A percentile compares a stretch with the other conserved stretches of the same genome.
Evolutionary conservation across 2,113 vertebrate species (phyloP).

Genomic region (Leptosomus discolor): DNA sequence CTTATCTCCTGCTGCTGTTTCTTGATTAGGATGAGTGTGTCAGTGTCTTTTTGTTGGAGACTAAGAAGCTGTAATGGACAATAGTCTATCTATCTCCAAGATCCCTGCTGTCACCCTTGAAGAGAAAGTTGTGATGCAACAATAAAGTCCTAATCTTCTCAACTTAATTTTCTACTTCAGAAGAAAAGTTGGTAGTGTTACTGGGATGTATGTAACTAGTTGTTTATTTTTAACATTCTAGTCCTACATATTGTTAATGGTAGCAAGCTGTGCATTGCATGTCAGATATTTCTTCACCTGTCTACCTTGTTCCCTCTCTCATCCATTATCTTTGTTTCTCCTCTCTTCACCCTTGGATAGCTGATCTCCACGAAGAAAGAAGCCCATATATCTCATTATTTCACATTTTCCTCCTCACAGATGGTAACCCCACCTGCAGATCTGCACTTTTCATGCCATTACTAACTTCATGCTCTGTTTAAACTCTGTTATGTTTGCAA

Average conservation of each 20-base stretch:
- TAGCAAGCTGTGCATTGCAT: neutral
- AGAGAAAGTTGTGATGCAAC: neutral
- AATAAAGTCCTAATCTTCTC: neutral
- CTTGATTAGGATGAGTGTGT: neutral
- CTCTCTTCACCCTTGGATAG: constrained; percentile 53
- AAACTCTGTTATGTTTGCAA: constrained; percentile 52
- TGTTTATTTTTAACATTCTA: constrained; percentile 15
- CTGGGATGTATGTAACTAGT: neutral
- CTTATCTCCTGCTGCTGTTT: neutral
- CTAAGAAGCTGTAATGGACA: neutral
- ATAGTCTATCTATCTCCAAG: neutral
- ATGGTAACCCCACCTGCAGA: constrained; percentile 50
- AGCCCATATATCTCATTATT: constrained; percentile 29
- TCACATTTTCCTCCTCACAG: constrained; percentile 31
- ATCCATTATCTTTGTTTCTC: constrained; percentile 4
- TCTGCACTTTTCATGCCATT: constrained; percentile 46
- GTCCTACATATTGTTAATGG: neutral
- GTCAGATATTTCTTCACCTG: constrained; percentile 6
- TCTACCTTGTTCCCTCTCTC: neutral
- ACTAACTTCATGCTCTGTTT: constrained; percentile 47
- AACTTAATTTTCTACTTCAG: neutral
- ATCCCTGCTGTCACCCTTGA: neutral
- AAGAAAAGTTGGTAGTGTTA: neutral
- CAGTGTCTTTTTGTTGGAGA: neutral
- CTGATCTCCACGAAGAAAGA: neutral